A percentile compares a stretch with the other conserved stretches of the same genome.
These are phyloP conservation scores for Dasypolia templi DNA, from an alignment of 2,888 invertebrate genomes.

Conservation along the genomic window DNA sequence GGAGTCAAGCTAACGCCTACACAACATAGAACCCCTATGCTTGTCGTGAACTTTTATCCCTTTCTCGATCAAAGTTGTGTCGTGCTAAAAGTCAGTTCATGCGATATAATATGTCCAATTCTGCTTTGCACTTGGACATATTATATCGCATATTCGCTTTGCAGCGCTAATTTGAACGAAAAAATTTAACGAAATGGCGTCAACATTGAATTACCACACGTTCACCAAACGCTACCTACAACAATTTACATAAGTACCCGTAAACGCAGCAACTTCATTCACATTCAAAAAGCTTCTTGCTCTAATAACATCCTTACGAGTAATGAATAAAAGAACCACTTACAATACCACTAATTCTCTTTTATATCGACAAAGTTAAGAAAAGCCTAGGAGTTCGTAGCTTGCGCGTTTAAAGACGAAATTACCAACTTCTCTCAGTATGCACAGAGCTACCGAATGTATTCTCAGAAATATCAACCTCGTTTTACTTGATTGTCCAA, in stretches of 20 bases:
- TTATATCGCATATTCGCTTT: too few species aligned
- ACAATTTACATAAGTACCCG: too few species aligned
- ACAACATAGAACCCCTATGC: constrained; percentile 24
- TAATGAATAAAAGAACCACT: constrained; percentile 1
- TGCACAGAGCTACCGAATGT: constrained; percentile 51
- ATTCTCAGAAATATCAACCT: constrained; percentile 40
- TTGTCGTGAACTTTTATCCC: constrained; percentile 9
- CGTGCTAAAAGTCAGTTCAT: neutral
- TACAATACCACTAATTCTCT: constrained; percentile 7
- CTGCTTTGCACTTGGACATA: too few species aligned
- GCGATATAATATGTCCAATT: neutral
- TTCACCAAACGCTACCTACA: too few species aligned
- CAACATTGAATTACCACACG: too few species aligned
- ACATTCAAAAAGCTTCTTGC: constrained; percentile 14
- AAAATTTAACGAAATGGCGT: neutral
- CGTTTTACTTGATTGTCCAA: constrained; percentile 44
- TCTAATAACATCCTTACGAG: neutral
- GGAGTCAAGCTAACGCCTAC: constrained; percentile 40
- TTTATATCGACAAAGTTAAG: constrained; percentile 21
- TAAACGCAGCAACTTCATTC: constrained; percentile 4
- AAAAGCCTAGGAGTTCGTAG: constrained; percentile 46
- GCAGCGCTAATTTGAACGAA: neutral
- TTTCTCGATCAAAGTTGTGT: neutral
- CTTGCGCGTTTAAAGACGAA: constrained; percentile 53
- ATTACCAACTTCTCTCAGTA: constrained; percentile 65